Conservation (phyloP, 2,113 vertebrate species). For the Neomonachus schauinslandi region DNA sequence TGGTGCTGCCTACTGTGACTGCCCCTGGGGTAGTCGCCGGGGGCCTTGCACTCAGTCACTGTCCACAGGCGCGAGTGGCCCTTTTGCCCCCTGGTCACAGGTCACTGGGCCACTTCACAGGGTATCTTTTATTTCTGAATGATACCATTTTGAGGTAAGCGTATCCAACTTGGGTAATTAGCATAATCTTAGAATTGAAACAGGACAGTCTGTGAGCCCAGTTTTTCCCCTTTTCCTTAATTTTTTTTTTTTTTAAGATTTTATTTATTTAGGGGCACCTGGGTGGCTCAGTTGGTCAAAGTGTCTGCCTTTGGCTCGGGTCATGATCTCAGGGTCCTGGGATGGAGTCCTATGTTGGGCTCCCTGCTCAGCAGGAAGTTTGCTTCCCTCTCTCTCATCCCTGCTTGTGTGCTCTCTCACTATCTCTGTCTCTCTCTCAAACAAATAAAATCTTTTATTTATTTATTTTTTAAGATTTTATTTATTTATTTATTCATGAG, state of each 20-base stretch:
- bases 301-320: rapidly evolving
- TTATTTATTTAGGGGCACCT: too few relatives aligned
- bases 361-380: too few relatives aligned
- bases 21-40: neutral
- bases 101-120: neutral
- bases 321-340: too few relatives aligned
- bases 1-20: neutral
- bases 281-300: too few relatives aligned
- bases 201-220: neutral
- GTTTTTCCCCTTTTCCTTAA: neutral
- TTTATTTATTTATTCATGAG: too few relatives aligned
- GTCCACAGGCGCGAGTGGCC: neutral
- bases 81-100: neutral
- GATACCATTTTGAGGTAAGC: neutral
- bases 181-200: neutral
- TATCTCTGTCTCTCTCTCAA: too few relatives aligned
- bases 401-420: too few relatives aligned
- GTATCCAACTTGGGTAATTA: neutral
- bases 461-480: too few relatives aligned
- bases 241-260: too few relatives aligned
- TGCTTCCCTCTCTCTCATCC: too few relatives aligned
- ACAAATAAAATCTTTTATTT: too few relatives aligned
- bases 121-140: neutral
- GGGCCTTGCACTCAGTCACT: neutral
- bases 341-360: too few relatives aligned